These are phyloP conservation scores for Acrobasis suavella DNA, from an alignment of 2,888 invertebrate genomes.

Conservation along the genomic window DNA sequence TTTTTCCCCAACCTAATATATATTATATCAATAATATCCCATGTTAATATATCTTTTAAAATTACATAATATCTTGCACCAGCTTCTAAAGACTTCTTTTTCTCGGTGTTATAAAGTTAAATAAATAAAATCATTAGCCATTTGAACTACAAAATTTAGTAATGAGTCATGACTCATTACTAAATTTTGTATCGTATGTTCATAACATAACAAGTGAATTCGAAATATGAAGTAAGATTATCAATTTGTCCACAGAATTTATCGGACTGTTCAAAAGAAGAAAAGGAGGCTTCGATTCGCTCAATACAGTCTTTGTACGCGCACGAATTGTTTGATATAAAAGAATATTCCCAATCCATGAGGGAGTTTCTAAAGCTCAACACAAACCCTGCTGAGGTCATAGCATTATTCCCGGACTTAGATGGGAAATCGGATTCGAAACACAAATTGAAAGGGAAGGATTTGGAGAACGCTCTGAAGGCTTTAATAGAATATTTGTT, in stretches of 20 bases:
- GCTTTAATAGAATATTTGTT: slow-evolving; percentile 96
- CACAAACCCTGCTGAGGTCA: slow-evolving; percentile 97
- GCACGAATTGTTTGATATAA: slow-evolving; percentile 94
- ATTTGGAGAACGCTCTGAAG: slow-evolving; percentile 92
- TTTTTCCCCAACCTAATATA: too few species aligned
- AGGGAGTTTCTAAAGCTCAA: slow-evolving; percentile 93
- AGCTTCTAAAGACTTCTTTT: too few species aligned
- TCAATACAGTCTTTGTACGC: slow-evolving; percentile 96
- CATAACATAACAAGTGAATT: not conserved
- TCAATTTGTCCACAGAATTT: slow-evolving; percentile 83
- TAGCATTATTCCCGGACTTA: slow-evolving; percentile 95
- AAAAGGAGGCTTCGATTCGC: slow-evolving; percentile 90
- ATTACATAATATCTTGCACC: too few species aligned
- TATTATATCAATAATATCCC: too few species aligned
- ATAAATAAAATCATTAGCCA: too few species aligned
- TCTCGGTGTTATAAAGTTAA: too few species aligned
- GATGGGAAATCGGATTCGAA: slow-evolving; percentile 74
- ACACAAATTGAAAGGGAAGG: slow-evolving; percentile 87
- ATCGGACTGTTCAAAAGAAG: slow-evolving; percentile 90
- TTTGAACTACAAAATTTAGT: too few species aligned
- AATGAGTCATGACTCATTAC: too few species aligned
- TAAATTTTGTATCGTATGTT: too few species aligned
- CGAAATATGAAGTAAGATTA: not conserved
- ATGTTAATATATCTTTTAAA: too few species aligned
- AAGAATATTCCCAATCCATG: slow-evolving; percentile 95